These are phyloP conservation scores for Psilopsiagon aurifrons DNA, from an alignment of 2,113 vertebrate species.

Conservation along the genomic window DNA sequence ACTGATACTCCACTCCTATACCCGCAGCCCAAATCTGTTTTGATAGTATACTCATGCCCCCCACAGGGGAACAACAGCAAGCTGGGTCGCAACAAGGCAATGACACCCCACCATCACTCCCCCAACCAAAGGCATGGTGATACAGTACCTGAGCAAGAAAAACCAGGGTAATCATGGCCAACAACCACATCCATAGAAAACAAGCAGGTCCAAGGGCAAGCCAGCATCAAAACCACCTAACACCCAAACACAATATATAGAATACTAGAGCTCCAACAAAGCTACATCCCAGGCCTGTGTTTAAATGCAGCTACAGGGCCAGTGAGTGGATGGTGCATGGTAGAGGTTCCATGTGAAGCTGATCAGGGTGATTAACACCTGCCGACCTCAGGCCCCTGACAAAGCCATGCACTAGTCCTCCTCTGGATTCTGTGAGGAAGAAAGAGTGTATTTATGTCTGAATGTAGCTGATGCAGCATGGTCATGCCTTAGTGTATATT, in stretches of 20 bases:
- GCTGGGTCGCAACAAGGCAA: not conserved
- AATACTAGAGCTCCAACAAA: accelerated
- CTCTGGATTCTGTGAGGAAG: not conserved
- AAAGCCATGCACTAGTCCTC: not conserved
- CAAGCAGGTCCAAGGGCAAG: accelerated
- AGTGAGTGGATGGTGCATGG: too few species aligned
- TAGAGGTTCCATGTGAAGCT: not conserved
- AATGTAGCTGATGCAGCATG: not conserved
- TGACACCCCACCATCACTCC: accelerated
- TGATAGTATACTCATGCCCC: accelerated
- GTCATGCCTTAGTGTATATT: not conserved
- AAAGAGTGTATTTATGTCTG: not conserved
- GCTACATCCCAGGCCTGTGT: accelerated
- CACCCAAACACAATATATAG: accelerated
- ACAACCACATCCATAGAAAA: accelerated
- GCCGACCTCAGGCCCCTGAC: not conserved
- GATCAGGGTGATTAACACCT: not conserved
- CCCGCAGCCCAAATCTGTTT: not conserved
- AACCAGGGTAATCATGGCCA: accelerated
- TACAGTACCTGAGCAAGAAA: not conserved
- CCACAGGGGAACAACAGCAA: not conserved
- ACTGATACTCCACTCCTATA: not conserved
- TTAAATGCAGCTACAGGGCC: not conserved
- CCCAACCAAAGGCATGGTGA: accelerated
- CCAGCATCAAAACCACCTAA: accelerated